phyloP scores from a whole-genome alignment of 2,888 invertebrate genomes.

The Dinocampus coccinellae region DNA sequence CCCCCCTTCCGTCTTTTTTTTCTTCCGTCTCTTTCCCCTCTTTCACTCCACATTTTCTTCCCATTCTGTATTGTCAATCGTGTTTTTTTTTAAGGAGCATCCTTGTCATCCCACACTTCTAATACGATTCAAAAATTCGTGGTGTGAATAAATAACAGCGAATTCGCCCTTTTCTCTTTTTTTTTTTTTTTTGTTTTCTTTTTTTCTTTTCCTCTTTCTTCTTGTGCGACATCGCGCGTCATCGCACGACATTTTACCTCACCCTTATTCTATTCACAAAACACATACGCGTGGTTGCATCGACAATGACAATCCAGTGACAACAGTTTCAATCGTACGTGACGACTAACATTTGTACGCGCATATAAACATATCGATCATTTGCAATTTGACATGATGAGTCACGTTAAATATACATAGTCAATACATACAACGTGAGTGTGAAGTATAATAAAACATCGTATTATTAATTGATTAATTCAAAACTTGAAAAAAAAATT shows the following conservation, averaged over 20 bases:
- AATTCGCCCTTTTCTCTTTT: conserved; percentile 34
- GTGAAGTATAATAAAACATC: conserved; percentile 13
- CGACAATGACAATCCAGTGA: neutral
- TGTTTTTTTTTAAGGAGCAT: conserved; percentile 18
- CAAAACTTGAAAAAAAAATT: conserved; percentile 36
- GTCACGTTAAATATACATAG: conserved; percentile 36
- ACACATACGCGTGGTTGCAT: neutral
- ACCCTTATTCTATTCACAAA: conserved; percentile 24
- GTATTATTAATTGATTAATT: conserved; percentile 34
- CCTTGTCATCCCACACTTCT: conserved; percentile 41
- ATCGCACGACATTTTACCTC: conserved; percentile 29
- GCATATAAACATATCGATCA: conserved; percentile 51
- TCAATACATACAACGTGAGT: conserved; percentile 30
- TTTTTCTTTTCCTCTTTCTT: conserved; percentile 18
- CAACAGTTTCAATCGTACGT: conserved; percentile 16
- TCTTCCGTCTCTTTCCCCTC: neutral
- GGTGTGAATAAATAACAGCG: conserved; percentile 58
- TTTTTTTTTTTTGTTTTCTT: too few species aligned
- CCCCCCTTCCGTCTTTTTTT: neutral
- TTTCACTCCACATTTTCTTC: neutral
- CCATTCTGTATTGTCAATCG: neutral
- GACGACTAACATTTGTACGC: conserved; percentile 15
- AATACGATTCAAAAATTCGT: conserved; percentile 61
- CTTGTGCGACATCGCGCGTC: conserved; percentile 9
- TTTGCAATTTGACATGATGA: conserved; percentile 61